These are phyloP conservation scores for Bothrops jararaca DNA, from an alignment of 2,113 vertebrate genomes.

Conservation along the genomic window DNA sequence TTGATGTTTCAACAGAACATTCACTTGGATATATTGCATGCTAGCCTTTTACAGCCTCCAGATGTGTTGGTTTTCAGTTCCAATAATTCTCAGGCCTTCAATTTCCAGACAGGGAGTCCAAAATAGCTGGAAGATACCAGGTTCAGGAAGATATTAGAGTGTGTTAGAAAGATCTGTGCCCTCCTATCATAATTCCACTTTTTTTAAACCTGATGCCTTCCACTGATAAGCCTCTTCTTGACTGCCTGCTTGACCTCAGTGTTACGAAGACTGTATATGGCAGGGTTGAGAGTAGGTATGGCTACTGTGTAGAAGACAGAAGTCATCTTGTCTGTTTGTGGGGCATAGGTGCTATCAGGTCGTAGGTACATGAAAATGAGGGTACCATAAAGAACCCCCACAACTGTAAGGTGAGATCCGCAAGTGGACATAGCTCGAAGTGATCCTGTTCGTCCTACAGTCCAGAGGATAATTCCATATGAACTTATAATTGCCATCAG, in stretches of 20 bases:
- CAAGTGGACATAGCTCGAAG: conserved; percentile 47
- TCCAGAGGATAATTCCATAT: conserved; percentile 2
- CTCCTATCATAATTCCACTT: not conserved
- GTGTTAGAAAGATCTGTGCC: not conserved
- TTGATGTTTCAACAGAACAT: not conserved
- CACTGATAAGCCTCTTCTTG: not conserved
- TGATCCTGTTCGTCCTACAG: conserved; percentile 5
- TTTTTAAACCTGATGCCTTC: not conserved
- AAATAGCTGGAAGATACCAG: not conserved
- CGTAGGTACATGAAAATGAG: conserved; percentile 63
- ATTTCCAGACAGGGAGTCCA: not conserved
- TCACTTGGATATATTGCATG: not conserved
- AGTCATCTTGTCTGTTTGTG: conserved; percentile 59
- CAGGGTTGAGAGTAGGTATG: conserved; percentile 63
- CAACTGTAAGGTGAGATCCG: conserved; percentile 51
- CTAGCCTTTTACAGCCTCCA: not conserved
- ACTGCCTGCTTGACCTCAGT: conserved; percentile 51
- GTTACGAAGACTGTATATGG: conserved; percentile 64
- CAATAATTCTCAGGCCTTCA: not conserved
- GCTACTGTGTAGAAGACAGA: conserved; percentile 63
- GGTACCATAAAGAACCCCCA: conserved; percentile 50
- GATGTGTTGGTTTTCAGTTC: not conserved
- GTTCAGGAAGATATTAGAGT: not conserved
- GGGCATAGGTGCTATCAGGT: conserved; percentile 53
- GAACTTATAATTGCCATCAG: not conserved